Conservation (phyloP, 2,113 vertebrate species). For the Willisornis vidua region DNA sequence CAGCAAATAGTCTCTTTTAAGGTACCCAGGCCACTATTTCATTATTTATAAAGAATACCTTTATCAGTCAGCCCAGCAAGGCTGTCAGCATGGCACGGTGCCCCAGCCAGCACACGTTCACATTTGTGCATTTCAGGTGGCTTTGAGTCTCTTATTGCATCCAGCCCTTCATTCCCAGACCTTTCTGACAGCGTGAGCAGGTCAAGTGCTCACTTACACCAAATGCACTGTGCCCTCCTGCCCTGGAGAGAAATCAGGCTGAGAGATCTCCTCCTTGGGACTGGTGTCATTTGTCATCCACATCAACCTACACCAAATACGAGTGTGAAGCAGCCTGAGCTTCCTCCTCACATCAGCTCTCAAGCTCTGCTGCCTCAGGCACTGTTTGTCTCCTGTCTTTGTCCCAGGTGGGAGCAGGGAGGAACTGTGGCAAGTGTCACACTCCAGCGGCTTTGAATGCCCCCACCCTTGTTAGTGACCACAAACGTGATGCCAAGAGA, state of each 20-base stretch:
- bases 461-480: background rate
- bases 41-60: background rate
- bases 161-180: background rate
- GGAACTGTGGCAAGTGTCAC: background rate
- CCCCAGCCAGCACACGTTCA: background rate
- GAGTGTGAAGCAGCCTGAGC: background rate
- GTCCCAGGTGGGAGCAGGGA: background rate
- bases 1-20: background rate
- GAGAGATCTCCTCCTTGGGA: background rate
- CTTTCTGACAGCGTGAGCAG: background rate
- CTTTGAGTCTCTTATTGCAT: background rate
- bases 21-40: background rate
- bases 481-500: background rate
- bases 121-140: background rate
- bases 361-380: accelerated
- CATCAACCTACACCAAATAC: accelerated
- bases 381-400: background rate
- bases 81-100: background rate
- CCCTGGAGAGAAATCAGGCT: background rate
- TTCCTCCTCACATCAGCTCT: background rate
- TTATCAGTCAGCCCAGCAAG: background rate
- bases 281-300: background rate
- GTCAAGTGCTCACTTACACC: background rate
- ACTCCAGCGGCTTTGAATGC: background rate
- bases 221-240: background rate